Evolutionary conservation across 2,888 invertebrate genomes (phyloP), one percentile per base, ranked within the genome.

Genomic region (Lepeophtheirus nordmannii): DNA sequence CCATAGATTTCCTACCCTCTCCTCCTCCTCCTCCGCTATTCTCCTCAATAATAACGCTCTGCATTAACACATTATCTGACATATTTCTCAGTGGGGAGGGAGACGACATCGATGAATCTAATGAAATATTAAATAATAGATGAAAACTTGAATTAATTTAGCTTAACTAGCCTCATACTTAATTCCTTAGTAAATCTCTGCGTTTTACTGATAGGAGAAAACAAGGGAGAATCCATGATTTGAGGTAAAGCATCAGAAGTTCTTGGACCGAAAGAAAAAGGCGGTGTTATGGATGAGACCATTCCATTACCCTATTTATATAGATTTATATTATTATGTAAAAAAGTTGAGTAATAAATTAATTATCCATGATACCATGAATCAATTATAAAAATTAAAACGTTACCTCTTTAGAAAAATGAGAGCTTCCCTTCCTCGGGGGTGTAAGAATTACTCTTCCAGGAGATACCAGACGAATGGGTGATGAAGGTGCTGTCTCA

Each of bases 401-500:
- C 30, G 7, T 30, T 30, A 30, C 30, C 30, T 30, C 30, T 30
- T 30, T 30, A 2, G 30, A 30, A 7, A 30, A 30, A 30, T 30
- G 7, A 7, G 30, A 30, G 30, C 30, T 7, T 30, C 30, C 30
- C 17, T 17, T 8, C 8, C 53, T 46, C 5, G 53, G 53, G 14
- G 53, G 53, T 17, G 53, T 46, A 14, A 46, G 53, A n/a, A 46
- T 46, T 3, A 46, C 53, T 46, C 17, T 46, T 17, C 53, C 53
- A 46, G 53, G 53, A 46, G 53, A 46, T 17, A 46, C 17, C 1
- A 46, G 53, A n/a, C 53, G 53, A 46, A 46, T 46, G 53, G 53
- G 53, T n/a, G 53, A 46, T 10, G 60, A 60, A 22, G 30, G 17
- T 22, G 60, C 60, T 37, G 20, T 30, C 60, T 60, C 60, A 20